Percentiles rank a stretch among this genome's conserved stretches.
These are phyloP conservation scores for Leptopilina boulardi DNA, from an alignment of 1,140 invertebrate species.

Conservation along the genomic window DNA sequence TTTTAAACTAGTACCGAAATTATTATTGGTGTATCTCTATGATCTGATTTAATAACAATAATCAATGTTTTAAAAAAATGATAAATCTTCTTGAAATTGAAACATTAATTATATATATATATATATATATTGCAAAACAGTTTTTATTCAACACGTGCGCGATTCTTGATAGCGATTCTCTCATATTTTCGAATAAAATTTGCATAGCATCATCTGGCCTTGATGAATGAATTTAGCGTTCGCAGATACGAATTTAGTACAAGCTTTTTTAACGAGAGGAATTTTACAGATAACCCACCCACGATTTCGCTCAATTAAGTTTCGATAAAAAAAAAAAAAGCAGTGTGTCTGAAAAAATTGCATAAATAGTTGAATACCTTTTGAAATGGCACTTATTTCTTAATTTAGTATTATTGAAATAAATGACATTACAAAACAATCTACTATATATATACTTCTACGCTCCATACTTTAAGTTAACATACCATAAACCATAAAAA, in stretches of 20 bases:
- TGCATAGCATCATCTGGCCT: not conserved
- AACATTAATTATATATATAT: not conserved
- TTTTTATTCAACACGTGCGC: constrained; percentile 1
- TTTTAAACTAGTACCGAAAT: not conserved
- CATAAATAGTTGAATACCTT: not conserved
- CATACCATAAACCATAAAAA: too few species aligned
- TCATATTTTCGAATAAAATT: not conserved
- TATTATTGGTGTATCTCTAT: too few species aligned
- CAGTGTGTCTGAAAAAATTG: not conserved
- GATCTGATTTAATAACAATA: too few species aligned
- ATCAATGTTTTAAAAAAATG: too few species aligned
- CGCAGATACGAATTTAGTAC: constrained; percentile 14
- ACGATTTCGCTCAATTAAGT: not conserved
- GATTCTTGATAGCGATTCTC: not conserved
- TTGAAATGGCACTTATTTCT: not conserved
- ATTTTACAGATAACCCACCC: constrained; percentile 23
- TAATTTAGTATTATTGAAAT: too few species aligned
- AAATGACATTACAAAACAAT: too few species aligned
- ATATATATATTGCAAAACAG: not conserved
- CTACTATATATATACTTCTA: too few species aligned
- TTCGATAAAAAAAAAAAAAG: not conserved
- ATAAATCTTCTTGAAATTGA: not conserved
- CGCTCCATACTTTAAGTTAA: too few species aligned
- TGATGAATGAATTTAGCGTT: constrained; percentile 23
- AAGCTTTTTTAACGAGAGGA: constrained; percentile 3